Evolutionary conservation across 2,113 vertebrate species (phyloP), one percentile per base, ranked within the genome.

Genomic region (Calonectris borealis): DNA sequence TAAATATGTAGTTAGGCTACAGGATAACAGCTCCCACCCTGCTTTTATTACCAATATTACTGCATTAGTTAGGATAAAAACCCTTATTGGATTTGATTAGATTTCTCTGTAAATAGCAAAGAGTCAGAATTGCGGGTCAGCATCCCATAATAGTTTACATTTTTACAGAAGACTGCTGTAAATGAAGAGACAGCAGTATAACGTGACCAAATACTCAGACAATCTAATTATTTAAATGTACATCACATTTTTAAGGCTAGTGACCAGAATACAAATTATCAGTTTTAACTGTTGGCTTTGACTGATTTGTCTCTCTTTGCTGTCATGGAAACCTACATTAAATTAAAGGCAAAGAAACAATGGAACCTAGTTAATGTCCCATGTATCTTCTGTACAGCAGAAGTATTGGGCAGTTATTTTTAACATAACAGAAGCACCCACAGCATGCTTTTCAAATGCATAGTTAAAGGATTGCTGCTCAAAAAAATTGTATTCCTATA

Each of bases 191-290:
- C 16, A 83, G 48, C 22, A 24, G 6, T 77, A 25, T 42, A 94
- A 42, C 40, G 25, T 44, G 66, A 75, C 71, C 85, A 91, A 76
- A 73, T 64, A 61, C 25, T 57, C 81, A 49, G 86, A 82, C 55
- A 87, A 94, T 55, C 81, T 85, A 77, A 62, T 92, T 93, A 78
- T 73, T 96, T 71, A 83, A 77, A 95, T 51, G 31, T 76, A 93
- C 76, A 5, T 55, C 22, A 25, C 36, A 95, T 91, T 86, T 79
- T 72, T 55, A 55, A 57, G 46, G 14, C 65, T 73, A 83, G 72
- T 40, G 24, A 88, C n/a, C 48, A 64, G 81, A 91, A 93, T 83
- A 76, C 52, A 87, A 95, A 92, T 48, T 72, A 55, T 84, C 57
- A 34, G 38, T 65, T 94, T 46, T 89, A 94, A 64, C 71, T 76